phyloP scores from a whole-genome alignment of 2,113 vertebrate genomes.

The Panurus biarmicus region DNA sequence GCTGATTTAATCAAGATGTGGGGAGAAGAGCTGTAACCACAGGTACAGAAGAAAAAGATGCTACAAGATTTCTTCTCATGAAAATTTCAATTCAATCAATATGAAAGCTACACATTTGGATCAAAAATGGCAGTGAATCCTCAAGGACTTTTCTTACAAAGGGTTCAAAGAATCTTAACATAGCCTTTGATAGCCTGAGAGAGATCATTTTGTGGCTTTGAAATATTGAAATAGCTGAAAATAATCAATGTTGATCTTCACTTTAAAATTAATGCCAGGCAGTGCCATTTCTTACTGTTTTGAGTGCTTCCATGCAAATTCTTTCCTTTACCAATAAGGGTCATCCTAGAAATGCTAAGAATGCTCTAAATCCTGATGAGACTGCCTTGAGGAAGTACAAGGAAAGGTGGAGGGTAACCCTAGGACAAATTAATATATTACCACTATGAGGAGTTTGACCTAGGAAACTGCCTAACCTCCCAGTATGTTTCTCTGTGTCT shows the following conservation, averaged over 20 bases:
- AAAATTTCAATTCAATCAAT: conserved; percentile 51
- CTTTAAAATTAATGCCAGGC: not conserved
- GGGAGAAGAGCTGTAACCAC: not conserved
- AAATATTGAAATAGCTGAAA: not conserved
- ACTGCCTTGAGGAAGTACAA: not conserved
- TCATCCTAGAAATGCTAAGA: not conserved
- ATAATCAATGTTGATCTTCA: not conserved
- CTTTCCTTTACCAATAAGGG: not conserved
- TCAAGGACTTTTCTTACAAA: conserved; percentile 27
- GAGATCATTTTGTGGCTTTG: not conserved
- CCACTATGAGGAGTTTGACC: not conserved
- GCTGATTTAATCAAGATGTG: conserved; percentile 15
- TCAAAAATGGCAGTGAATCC: conserved; percentile 47
- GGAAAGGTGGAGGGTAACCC: not conserved
- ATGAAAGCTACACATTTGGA: conserved; percentile 16
- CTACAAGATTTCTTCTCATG: conserved; percentile 14
- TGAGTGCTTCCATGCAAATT: not conserved
- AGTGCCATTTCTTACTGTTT: not conserved
- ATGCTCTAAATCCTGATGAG: not conserved
- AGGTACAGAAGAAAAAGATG: not conserved
- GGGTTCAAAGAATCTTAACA: not conserved
- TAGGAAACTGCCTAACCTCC: not conserved
- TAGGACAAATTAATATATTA: not conserved
- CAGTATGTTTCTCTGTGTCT: not conserved
- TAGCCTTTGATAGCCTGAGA: conserved; percentile 4